Percentiles rank a stretch among this genome's conserved stretches.
Evolutionary conservation across 2,113 vertebrate genomes (phyloP).

Genomic region (Lynx canadensis): DNA sequence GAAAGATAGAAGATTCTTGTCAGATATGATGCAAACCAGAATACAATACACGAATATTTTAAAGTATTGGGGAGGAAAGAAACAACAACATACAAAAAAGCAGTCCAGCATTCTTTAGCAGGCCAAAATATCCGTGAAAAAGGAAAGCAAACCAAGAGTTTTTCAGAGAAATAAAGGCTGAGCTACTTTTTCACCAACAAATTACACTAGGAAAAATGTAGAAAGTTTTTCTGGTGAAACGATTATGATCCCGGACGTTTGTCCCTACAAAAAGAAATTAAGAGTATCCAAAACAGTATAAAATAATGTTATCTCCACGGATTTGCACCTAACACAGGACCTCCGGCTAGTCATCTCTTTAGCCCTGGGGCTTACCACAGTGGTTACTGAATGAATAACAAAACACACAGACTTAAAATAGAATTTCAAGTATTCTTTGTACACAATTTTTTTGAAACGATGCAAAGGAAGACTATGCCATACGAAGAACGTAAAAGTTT

Average conservation of each 20-base stretch:
- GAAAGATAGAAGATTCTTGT: background rate
- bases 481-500: background rate
- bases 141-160: background rate
- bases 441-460: background rate
- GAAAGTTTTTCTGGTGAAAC: background rate
- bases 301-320: background rate
- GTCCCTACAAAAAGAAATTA: background rate
- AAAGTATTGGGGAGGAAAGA: background rate
- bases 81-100: background rate
- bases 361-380: background rate
- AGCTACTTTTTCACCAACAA: background rate
- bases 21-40: background rate
- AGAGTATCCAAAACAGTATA: background rate
- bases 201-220: background rate
- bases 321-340: background rate
- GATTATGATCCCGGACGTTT: background rate
- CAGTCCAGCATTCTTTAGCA: background rate
- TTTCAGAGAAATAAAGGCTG: background rate
- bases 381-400: background rate
- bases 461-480: background rate
- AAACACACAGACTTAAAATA: constrained; percentile 1
- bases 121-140: constrained; percentile 14
- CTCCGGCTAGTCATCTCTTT: background rate
- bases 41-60: background rate
- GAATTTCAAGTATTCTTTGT: background rate